phyloP scores from a whole-genome alignment of 2,888 invertebrate genomes.

The Venustoraphidia nigricollis region DNA sequence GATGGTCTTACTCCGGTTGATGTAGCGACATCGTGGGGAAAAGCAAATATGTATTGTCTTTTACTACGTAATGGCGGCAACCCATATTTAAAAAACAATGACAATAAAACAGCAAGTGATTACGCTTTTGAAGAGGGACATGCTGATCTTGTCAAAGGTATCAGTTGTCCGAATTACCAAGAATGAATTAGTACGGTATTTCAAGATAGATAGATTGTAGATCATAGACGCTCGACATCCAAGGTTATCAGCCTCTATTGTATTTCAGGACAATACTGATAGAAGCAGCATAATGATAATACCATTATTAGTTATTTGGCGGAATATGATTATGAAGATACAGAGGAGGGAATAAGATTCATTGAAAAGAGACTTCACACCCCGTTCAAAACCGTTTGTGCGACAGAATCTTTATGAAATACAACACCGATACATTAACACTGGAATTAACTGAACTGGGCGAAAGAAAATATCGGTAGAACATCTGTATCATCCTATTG shows the following conservation, averaged over 20 bases:
- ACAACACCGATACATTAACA: slow-evolving; percentile 49
- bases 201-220: too few relatives aligned
- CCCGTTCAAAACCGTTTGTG: slow-evolving; percentile 22
- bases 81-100: slow-evolving; percentile 48
- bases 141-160: slow-evolving; percentile 38
- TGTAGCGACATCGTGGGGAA: slow-evolving; percentile 73
- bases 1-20: slow-evolving; percentile 80
- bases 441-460: slow-evolving; percentile 49
- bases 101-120: slow-evolving; percentile 52
- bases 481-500: slow-evolving; percentile 44
- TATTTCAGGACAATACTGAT: too few relatives aligned
- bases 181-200: not conserved
- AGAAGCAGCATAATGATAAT: too few relatives aligned
- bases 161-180: not conserved
- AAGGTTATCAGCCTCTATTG: too few relatives aligned
- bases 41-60: slow-evolving; percentile 49
- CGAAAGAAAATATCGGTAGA: slow-evolving; percentile 20
- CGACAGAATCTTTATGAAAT: slow-evolving; percentile 18
- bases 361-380: slow-evolving; percentile 47
- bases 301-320: slow-evolving; percentile 41
- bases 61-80: slow-evolving; percentile 65
- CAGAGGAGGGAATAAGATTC: slow-evolving; percentile 51
- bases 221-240: too few relatives aligned
- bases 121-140: slow-evolving; percentile 58
- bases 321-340: slow-evolving; percentile 60